Conservation (phyloP, 2,797 vertebrate genomes). For the Psittacula derbiana region DNA sequence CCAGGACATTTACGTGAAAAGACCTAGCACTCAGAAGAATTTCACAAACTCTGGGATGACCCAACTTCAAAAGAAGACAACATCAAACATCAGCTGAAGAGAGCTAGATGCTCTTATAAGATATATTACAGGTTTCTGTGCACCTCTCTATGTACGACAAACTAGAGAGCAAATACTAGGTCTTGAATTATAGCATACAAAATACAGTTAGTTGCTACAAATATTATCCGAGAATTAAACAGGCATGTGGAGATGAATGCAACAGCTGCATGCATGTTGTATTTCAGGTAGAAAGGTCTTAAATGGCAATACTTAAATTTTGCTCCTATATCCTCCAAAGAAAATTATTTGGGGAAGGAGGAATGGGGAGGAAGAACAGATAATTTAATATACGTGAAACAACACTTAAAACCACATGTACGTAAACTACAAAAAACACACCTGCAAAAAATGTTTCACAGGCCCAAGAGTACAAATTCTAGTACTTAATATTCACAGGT, state of each 20-base stretch:
- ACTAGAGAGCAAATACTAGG: neutral
- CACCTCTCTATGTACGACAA: rapidly evolving
- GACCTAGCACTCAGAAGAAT: neutral
- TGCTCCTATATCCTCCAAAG: neutral
- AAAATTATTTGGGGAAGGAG: neutral
- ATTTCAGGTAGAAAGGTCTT: neutral
- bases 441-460: neutral
- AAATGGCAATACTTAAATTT: neutral
- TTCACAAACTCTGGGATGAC: neutral
- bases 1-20: neutral
- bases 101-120: neutral
- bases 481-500: neutral
- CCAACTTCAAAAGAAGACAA: neutral
- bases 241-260: neutral
- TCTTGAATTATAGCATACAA: neutral
- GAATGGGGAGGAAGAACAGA: neutral
- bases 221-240: neutral
- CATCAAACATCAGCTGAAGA: neutral
- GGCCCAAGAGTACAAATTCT: neutral
- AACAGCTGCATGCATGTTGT: rapidly evolving
- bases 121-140: rapidly evolving
- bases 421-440: neutral
- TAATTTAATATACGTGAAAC: neutral
- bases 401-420: neutral
- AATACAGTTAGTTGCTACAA: neutral